Conservation (phyloP, 2,888 invertebrate species). For the Pegoplata infirma region DNA sequence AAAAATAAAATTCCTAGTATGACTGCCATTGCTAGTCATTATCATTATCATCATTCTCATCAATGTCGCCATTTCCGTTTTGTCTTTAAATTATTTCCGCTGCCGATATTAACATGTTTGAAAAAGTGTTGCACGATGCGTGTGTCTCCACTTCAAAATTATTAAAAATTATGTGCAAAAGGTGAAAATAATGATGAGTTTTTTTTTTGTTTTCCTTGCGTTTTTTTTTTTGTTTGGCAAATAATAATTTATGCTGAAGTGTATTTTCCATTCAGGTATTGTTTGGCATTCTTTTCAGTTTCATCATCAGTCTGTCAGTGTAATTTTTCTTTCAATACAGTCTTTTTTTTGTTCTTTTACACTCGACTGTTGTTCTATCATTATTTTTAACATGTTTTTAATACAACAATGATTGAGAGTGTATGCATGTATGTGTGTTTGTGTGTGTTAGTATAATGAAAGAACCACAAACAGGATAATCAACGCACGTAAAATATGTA, state of each 20-base stretch:
- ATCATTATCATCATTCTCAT: not conserved
- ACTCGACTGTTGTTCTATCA: constrained; percentile 6
- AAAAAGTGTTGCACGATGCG: not conserved
- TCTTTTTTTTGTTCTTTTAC: not conserved
- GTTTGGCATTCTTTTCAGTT: not conserved
- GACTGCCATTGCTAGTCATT: no score
- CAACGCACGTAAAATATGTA: constrained; percentile 48
- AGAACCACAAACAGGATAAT: constrained; percentile 31
- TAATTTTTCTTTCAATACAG: no score
- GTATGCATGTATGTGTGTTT: not conserved
- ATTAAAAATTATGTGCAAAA: not conserved
- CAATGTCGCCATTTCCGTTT: not conserved
- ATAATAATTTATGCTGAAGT: not conserved
- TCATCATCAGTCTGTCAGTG: not conserved
- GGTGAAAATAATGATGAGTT: no score
- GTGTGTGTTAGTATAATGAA: not conserved
- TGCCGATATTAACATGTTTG: not conserved
- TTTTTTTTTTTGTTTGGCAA: not conserved
- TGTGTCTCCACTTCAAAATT: not conserved
- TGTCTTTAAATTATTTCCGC: not conserved
- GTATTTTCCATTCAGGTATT: not conserved
- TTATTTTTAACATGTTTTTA: constrained; percentile 27
- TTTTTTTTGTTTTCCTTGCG: not conserved
- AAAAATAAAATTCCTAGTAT: no score
- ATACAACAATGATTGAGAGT: constrained; percentile 4